Conservation (phyloP, 2,888 invertebrate genomes). For the Diaphora mendica region DNA sequence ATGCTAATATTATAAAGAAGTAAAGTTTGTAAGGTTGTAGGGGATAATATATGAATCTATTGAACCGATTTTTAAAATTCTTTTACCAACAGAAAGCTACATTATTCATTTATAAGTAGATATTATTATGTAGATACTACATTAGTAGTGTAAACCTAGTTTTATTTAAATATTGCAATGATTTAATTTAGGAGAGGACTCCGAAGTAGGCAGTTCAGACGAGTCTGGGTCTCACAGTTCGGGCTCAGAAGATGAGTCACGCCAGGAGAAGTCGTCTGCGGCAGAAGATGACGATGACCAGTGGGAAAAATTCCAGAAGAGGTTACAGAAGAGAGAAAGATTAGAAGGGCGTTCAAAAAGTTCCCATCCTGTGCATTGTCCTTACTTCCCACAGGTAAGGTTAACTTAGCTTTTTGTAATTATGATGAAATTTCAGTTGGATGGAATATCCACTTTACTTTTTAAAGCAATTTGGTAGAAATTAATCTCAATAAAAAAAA, state of each 20-base stretch:
- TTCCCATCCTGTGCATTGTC: constrained; percentile 99
- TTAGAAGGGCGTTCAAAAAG: constrained; percentile 97
- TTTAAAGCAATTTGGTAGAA: too few relatives aligned
- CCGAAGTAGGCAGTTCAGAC: constrained; percentile 76
- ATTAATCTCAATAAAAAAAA: too few relatives aligned
- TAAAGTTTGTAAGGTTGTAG: too few relatives aligned
- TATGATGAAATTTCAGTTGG: too few relatives aligned
- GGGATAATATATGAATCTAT: too few relatives aligned
- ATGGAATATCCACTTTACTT: too few relatives aligned
- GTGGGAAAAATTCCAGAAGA: constrained; percentile 97
- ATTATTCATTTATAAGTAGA: too few relatives aligned
- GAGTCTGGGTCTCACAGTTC: constrained; percentile 81
- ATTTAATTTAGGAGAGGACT: constrained; percentile 69
- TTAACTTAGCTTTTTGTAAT: neutral
- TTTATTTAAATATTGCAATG: neutral
- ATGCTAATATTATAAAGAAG: too few relatives aligned
- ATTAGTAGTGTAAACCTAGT: too few relatives aligned
- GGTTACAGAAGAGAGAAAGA: constrained; percentile 94
- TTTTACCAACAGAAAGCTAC: too few relatives aligned
- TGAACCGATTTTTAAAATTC: neutral
- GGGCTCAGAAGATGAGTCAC: constrained; percentile 85
- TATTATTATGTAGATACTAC: too few relatives aligned
- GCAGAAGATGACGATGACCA: constrained; percentile 93
- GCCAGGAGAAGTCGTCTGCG: constrained; percentile 86
- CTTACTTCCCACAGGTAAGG: constrained; percentile 94